A percentile compares a stretch with the other conserved stretches of the same genome.
phyloP scores from a whole-genome alignment of 2,797 vertebrate species.

The Micromesistius poutassou region DNA sequence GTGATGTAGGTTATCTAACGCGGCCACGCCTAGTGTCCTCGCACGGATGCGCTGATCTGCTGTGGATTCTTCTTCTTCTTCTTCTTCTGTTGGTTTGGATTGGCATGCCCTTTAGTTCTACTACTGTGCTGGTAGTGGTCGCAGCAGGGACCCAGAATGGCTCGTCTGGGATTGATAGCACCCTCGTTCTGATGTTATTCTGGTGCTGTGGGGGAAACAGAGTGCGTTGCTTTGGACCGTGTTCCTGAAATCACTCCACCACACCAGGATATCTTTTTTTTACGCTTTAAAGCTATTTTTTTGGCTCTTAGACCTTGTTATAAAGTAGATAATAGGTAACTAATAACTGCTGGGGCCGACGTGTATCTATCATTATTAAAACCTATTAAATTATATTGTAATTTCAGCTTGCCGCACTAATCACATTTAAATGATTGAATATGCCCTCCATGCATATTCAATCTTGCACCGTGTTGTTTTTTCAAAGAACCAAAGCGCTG shows the following conservation, averaged over 20 bases:
- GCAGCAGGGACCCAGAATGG: no score
- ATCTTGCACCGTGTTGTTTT: background rate
- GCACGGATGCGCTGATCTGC: background rate
- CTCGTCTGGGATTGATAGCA: background rate
- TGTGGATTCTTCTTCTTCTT: background rate
- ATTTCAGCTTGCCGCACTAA: background rate
- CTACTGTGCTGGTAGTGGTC: background rate
- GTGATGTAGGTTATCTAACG: slow-evolving; percentile 31
- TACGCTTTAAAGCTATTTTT: background rate
- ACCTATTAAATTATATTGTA: background rate
- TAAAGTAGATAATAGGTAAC: background rate
- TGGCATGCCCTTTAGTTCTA: background rate
- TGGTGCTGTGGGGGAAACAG: background rate
- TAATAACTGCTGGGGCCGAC: background rate
- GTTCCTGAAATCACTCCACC: no score
- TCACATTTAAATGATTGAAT: background rate
- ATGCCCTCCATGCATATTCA: background rate
- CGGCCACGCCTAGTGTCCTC: slow-evolving; percentile 21
- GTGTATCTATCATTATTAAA: background rate
- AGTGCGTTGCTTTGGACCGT: background rate
- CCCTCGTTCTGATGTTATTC: background rate
- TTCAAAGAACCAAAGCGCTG: background rate
- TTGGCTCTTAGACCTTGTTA: background rate
- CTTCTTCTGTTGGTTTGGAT: background rate
- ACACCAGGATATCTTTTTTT: no score